phyloP scores from a whole-genome alignment of 2,797 vertebrate genomes.

The Tiaroga cobitis region DNA sequence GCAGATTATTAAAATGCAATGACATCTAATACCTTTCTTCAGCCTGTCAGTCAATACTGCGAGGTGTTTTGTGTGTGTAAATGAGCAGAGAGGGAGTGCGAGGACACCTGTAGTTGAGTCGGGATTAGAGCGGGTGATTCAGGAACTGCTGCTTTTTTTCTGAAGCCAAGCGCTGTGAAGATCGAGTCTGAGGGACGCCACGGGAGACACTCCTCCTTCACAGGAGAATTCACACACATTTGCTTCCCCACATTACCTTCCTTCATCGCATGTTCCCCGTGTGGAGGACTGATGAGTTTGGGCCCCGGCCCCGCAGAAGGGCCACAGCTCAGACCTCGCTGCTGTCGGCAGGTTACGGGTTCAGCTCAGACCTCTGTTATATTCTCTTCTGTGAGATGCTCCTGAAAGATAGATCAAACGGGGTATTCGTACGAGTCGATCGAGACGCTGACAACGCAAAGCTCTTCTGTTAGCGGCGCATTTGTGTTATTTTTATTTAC shows the following conservation, averaged over 20 bases:
- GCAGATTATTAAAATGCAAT: slow-evolving; percentile 78
- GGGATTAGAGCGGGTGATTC: slow-evolving; percentile 31
- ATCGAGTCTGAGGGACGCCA: slow-evolving; percentile 61
- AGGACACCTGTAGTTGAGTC: too few relatives aligned
- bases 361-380: slow-evolving; percentile 52
- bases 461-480: background rate
- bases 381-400: slow-evolving; percentile 17
- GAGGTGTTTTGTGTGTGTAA: background rate
- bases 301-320: background rate
- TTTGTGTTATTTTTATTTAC: too few relatives aligned
- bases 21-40: slow-evolving; percentile 61
- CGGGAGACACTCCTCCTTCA: slow-evolving; percentile 66
- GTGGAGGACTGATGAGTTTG: slow-evolving; percentile 50
- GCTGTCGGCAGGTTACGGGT: slow-evolving; percentile 26
- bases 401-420: slow-evolving; percentile 25
- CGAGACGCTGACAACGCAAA: background rate
- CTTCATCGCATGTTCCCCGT: slow-evolving; percentile 35
- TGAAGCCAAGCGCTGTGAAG: slow-evolving; percentile 62
- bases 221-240: slow-evolving; percentile 71
- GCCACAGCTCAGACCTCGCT: slow-evolving; percentile 15
- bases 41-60: slow-evolving; percentile 68
- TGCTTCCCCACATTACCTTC: slow-evolving; percentile 72
- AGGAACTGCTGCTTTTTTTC: slow-evolving; percentile 63
- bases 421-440: background rate
- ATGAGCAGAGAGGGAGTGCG: too few relatives aligned